Percentiles rank a stretch among this genome's conserved stretches.
These are phyloP conservation scores for Hypothenemus hampei DNA, from an alignment of 1,140 invertebrate genomes.

Conservation along the genomic window DNA sequence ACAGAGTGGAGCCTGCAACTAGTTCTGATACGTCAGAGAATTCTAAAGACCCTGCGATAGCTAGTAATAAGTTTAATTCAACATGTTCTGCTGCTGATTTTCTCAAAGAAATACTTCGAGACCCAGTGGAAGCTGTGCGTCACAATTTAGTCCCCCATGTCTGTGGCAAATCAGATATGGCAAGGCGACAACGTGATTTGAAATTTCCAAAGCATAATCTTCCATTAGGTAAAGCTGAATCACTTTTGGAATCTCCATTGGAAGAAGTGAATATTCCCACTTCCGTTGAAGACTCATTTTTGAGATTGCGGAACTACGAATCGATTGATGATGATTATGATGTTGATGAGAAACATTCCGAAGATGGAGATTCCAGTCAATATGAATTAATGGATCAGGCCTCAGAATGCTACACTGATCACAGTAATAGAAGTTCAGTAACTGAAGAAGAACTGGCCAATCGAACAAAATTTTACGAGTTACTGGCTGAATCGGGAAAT, in stretches of 20 bases:
- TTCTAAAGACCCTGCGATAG: too few relatives aligned
- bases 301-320: constrained; percentile 48
- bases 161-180: constrained; percentile 54
- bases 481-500: constrained; percentile 59
- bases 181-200: constrained; percentile 37
- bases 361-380: constrained; percentile 49
- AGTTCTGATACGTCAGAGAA: background rate
- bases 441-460: constrained; percentile 55
- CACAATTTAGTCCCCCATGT: constrained; percentile 66
- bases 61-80: background rate
- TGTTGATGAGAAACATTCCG: too few relatives aligned
- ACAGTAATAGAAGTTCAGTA: constrained; percentile 47
- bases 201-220: constrained; percentile 30
- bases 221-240: constrained; percentile 32
- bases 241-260: constrained; percentile 35
- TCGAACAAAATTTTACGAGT: constrained; percentile 62
- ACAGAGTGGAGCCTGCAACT: background rate
- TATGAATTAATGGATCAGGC: constrained; percentile 50
- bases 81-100: constrained; percentile 40
- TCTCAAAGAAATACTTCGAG: constrained; percentile 53
- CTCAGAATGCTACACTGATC: constrained; percentile 62
- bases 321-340: constrained; percentile 48
- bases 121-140: constrained; percentile 66
- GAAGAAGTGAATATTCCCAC: constrained; percentile 48
- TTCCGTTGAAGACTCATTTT: constrained; percentile 59